Base-by-base conservation (phyloP, 2,113 vertebrate genomes). In the Epinephelus fuscoguttatus region DNA sequence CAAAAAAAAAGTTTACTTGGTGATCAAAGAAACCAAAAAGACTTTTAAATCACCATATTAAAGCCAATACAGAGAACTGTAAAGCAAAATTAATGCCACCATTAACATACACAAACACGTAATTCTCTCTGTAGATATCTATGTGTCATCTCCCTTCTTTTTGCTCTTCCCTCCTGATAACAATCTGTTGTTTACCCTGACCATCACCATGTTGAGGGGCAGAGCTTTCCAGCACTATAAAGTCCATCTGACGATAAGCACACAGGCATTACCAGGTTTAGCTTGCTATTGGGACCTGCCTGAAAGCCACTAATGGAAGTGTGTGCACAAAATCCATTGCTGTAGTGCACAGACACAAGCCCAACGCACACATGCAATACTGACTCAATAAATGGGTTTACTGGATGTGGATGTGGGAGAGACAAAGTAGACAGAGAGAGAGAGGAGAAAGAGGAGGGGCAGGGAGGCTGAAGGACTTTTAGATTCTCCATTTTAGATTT, bases 261-360 rank as follows among this genome's bases (percentile, higher is more conserved):
- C 61, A 61, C 62, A 75, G 23, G 67, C 91, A 85, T 93, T 88
- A 91, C 73, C 76, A 62, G 70, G 50, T 88, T 85, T 14, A 77
- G 70, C 66, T 63, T 57, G 66, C 70, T 75, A 75, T 42, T 70
- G 61, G 75, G 74, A 62, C 37, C 61, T 14, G 85, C 60, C 86
- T 89, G 72, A 93, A 88, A 93, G 87, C 82, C 82, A 67, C 86
- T 92, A 93, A 93, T 93, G 93, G 91, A 94, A 78, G 61, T 1
- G 75, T 59, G 75, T 12, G 52, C 66, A 68, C 69, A 85, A 84
- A 90, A 82, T 83, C 87, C 76, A 86, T 86, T 1, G 37, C 68
- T 62, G 33, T 62, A 73, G 82, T 47, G 75, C 82, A 77, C 52
- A 67, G 80, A 78, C 72, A 74, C 59, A 82, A 76, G 64, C 14